Evolutionary conservation across 2,797 vertebrate genomes (phyloP).

Genomic region (Oryzias dopingdopingensis): DNA sequence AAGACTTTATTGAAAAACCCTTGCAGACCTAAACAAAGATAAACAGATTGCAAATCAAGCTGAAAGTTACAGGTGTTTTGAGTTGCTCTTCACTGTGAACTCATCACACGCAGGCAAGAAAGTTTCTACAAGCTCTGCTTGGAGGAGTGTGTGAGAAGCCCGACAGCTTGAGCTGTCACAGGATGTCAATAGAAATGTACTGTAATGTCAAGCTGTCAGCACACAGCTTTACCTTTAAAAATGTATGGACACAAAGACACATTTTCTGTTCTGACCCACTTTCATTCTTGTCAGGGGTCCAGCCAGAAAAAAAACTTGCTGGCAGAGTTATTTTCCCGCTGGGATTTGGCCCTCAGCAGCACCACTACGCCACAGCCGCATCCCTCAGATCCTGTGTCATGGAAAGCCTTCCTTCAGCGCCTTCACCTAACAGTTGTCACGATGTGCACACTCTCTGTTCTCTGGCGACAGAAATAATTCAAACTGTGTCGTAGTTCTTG

Average conservation of each 20-base stretch:
- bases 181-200: too few species aligned
- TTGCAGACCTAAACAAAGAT: too few species aligned
- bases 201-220: too few species aligned
- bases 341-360: slow-evolving; percentile 53
- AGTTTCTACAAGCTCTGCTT: too few species aligned
- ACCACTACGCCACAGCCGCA: slow-evolving; percentile 36
- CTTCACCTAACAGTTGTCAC: slow-evolving; percentile 58
- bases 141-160: too few species aligned
- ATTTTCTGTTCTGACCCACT: slow-evolving; percentile 58
- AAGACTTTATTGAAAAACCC: too few species aligned
- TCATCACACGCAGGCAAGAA: too few species aligned
- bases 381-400: slow-evolving; percentile 56
- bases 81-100: too few species aligned
- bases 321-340: slow-evolving; percentile 53
- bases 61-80: too few species aligned
- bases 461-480: slow-evolving; percentile 30
- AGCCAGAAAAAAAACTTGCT: slow-evolving; percentile 37
- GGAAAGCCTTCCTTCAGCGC: slow-evolving; percentile 39
- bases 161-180: too few species aligned
- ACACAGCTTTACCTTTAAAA: slow-evolving; percentile 7
- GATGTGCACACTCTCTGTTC: slow-evolving; percentile 18
- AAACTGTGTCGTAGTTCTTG: slow-evolving; percentile 25
- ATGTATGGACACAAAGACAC: slow-evolving; percentile 20
- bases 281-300: slow-evolving; percentile 47
- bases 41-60: too few species aligned